Conservation (phyloP, 2,888 invertebrate species). For the Microplitis deprimator region DNA sequence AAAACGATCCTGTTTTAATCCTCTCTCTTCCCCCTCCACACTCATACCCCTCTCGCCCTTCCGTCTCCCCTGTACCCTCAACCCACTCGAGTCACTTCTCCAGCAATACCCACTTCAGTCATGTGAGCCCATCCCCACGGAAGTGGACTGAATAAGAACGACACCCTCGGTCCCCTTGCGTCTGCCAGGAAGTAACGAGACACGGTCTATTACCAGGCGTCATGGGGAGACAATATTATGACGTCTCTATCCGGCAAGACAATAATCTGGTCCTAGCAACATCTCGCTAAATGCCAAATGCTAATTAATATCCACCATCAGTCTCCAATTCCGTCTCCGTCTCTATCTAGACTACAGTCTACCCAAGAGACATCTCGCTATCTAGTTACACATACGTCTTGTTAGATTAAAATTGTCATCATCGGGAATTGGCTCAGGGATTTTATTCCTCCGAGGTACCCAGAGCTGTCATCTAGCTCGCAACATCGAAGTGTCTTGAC, state of each 20-base stretch:
- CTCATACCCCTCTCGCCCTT: no score
- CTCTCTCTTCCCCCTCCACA: background rate
- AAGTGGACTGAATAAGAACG: constrained; percentile 56
- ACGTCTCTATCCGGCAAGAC: constrained; percentile 60
- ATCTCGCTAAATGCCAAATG: background rate
- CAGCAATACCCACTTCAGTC: no score
- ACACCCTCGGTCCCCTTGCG: constrained; percentile 48
- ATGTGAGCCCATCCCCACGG: constrained; percentile 36
- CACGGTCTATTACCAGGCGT: constrained; percentile 59
- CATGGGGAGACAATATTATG: constrained; percentile 65
- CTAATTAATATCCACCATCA: background rate
- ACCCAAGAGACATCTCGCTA: background rate
- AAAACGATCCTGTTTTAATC: background rate
- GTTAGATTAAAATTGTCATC: background rate
- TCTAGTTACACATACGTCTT: background rate
- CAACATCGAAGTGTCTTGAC: constrained; percentile 67
- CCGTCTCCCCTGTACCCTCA: no score
- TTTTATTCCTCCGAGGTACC: background rate
- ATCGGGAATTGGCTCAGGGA: background rate
- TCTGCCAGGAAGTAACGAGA: constrained; percentile 45
- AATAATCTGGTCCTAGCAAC: no score
- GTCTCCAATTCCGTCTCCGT: no score
- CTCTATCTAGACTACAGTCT: background rate
- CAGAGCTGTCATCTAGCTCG: constrained; percentile 58
- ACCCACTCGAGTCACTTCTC: no score